A percentile compares a stretch with the other conserved stretches of the same genome.
These are phyloP conservation scores for Melanostoma mellinum DNA, from an alignment of 2,888 invertebrate genomes.

Conservation along the genomic window DNA sequence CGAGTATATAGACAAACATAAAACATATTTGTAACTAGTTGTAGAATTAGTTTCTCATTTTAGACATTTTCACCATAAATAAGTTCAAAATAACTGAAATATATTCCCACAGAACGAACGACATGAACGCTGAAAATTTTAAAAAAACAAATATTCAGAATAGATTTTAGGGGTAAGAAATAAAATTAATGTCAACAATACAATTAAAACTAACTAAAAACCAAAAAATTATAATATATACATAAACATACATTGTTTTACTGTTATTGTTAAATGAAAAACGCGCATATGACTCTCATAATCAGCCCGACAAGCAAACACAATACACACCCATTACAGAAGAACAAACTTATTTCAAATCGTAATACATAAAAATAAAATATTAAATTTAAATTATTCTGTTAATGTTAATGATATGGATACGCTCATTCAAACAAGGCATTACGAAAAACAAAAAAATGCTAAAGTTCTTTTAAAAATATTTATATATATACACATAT, in stretches of 20 bases:
- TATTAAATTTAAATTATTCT: conserved; percentile 25
- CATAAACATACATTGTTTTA: conserved; percentile 24
- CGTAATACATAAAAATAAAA: conserved; percentile 37
- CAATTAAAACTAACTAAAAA: conserved; percentile 30
- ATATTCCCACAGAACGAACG: conserved; percentile 51
- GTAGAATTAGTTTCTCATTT: conserved; percentile 23
- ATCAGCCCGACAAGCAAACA: conserved; percentile 5
- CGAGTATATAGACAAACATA: conserved; percentile 30
- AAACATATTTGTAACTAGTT: conserved; percentile 5
- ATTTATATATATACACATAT: conserved; percentile 3
- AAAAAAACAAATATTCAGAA: conserved; percentile 27
- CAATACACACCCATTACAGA: conserved; percentile 49
- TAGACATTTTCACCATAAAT: conserved; percentile 30
- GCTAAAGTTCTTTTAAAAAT: not conserved
- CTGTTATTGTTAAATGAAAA: conserved; percentile 38
- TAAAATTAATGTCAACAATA: conserved; percentile 4
- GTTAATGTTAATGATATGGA: conserved; percentile 17
- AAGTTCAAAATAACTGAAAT: conserved; percentile 54
- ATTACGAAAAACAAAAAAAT: not conserved
- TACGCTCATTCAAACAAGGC: conserved; percentile 5
- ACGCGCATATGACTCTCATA: not conserved
- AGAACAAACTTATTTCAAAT: conserved; percentile 61
- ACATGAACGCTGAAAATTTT: conserved; percentile 23
- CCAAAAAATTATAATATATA: conserved; percentile 11
- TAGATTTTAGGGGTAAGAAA: conserved; percentile 35